phyloP scores from a whole-genome alignment of 2,888 invertebrate species.

The Criorhina ranunculi region DNA sequence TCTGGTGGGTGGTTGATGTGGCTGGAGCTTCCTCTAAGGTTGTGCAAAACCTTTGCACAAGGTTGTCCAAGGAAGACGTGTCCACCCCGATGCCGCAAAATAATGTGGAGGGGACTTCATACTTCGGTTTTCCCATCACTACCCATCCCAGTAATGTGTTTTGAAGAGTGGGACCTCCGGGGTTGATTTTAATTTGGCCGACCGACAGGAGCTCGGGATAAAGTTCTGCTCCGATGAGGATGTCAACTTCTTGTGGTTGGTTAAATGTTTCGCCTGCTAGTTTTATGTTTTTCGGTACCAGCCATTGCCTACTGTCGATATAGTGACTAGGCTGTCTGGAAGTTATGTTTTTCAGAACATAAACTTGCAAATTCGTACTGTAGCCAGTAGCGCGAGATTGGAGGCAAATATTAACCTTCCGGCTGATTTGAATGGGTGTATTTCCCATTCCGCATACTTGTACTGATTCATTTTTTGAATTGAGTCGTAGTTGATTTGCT shows the following conservation, averaged over 20 bases:
- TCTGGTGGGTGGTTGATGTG: neutral
- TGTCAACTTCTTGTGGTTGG: neutral
- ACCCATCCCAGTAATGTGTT: neutral
- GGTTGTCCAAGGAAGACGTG: neutral
- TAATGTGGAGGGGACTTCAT: neutral
- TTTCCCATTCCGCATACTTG: too few relatives aligned
- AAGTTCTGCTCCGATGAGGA: too few relatives aligned
- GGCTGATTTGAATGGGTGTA: too few relatives aligned
- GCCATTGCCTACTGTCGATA: neutral
- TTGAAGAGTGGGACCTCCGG: neutral
- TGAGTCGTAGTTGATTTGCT: too few relatives aligned
- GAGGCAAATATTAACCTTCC: too few relatives aligned
- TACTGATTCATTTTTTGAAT: too few relatives aligned
- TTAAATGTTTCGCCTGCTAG: neutral
- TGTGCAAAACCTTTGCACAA: conserved; percentile 1
- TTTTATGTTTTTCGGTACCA: neutral
- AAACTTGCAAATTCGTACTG: too few relatives aligned
- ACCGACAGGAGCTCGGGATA: too few relatives aligned
- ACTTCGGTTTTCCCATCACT: neutral
- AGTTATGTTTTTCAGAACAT: too few relatives aligned
- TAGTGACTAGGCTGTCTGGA: too few relatives aligned
- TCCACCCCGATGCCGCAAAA: neutral
- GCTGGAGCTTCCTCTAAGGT: neutral
- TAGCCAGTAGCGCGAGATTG: too few relatives aligned
- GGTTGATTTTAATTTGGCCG: too few relatives aligned